phyloP scores from a whole-genome alignment of 2,797 vertebrate species.

The Squalus acanthias region DNA sequence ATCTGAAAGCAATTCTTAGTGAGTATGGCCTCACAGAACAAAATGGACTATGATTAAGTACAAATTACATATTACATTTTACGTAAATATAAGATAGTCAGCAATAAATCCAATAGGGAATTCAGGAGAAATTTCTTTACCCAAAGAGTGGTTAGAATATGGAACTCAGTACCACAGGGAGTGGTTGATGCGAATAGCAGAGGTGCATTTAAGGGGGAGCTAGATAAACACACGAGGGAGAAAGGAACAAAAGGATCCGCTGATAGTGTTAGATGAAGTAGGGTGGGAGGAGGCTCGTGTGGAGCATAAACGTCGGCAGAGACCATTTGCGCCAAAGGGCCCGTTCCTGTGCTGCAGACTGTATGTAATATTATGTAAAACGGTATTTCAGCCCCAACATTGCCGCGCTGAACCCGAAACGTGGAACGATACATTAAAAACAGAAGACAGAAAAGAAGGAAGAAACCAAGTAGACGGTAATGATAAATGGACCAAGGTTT shows the following conservation, averaged over 20 bases:
- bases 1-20: too few species aligned
- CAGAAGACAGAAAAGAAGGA: not conserved
- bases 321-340: not conserved
- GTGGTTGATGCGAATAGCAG: too few species aligned
- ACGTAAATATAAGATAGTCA: too few species aligned
- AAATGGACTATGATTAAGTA: not conserved
- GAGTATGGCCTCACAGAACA: not conserved
- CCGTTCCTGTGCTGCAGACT: not conserved
- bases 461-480: not conserved
- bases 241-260: too few species aligned
- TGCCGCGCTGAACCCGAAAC: not conserved
- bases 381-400: not conserved
- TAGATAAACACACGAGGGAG: too few species aligned
- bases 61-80: not conserved
- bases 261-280: too few species aligned
- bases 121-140: too few species aligned
- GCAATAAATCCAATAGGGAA: too few species aligned
- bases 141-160: too few species aligned
- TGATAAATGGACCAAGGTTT: not conserved
- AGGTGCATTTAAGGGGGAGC: too few species aligned
- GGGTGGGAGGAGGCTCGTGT: not conserved
- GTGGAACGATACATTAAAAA: not conserved
- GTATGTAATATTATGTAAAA: not conserved
- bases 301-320: not conserved
- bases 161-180: too few species aligned